These are phyloP conservation scores for Himalopsyche japonica DNA, from an alignment of 2,888 invertebrate species.

Conservation along the genomic window DNA sequence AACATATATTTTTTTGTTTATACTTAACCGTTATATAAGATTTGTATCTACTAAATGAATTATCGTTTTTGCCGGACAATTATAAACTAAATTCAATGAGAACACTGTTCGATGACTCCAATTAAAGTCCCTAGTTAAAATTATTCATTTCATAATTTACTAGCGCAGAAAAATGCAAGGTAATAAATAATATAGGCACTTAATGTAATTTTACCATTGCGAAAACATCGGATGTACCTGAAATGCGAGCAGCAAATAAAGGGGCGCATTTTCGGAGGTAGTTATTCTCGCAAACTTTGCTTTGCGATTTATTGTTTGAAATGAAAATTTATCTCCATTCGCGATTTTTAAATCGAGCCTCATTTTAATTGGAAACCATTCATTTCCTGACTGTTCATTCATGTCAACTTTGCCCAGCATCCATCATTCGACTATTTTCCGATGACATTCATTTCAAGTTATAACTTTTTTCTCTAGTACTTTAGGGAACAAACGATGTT, in stretches of 20 bases:
- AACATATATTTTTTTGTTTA: too few species aligned
- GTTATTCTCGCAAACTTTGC: constrained; percentile 29
- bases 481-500: neutral
- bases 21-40: too few species aligned
- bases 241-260: neutral
- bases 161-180: neutral
- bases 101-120: too few species aligned
- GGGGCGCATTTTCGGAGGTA: neutral
- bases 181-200: neutral
- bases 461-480: neutral
- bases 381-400: constrained; percentile 44
- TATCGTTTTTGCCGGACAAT: too few species aligned
- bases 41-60: too few species aligned
- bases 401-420: neutral
- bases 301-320: constrained; percentile 37
- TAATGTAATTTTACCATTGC: neutral
- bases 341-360: constrained; percentile 44
- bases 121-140: too few species aligned
- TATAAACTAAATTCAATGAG: too few species aligned
- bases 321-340: constrained; percentile 37
- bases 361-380: constrained; percentile 64
- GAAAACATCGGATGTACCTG: neutral
- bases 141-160: too few species aligned
- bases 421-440: neutral
- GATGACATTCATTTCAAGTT: neutral